A percentile compares a stretch with the other conserved stretches of the same genome.
Evolutionary conservation across 2,113 vertebrate species (phyloP).

Genomic region (Hydrolagus affinis): DNA sequence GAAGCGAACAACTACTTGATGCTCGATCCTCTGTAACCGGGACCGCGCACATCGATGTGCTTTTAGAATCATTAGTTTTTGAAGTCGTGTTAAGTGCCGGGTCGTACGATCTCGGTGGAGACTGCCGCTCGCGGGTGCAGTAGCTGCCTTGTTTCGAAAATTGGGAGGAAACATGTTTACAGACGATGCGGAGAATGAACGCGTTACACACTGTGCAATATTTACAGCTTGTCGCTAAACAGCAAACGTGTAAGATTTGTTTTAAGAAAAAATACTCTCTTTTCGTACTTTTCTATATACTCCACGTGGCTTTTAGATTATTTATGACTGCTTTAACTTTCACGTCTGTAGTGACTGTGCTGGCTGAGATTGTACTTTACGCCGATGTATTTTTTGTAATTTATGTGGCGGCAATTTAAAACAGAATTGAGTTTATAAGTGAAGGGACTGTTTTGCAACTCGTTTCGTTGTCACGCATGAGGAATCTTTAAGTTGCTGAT

Average conservation of each 20-base stretch:
- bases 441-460: neutral
- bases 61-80: slow-evolving; percentile 33
- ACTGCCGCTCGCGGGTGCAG: slow-evolving; percentile 42
- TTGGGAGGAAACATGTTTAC: slow-evolving; percentile 55
- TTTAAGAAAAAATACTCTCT: too few relatives aligned
- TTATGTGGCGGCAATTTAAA: neutral
- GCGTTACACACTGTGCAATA: slow-evolving; percentile 79
- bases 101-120: slow-evolving; percentile 56
- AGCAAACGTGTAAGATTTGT: neutral
- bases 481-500: neutral
- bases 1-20: neutral
- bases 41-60: slow-evolving; percentile 31
- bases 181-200: slow-evolving; percentile 55
- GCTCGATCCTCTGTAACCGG: slow-evolving; percentile 22
- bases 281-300: neutral
- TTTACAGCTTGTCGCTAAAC: slow-evolving; percentile 37
- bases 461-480: neutral
- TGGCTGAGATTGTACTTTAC: neutral
- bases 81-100: slow-evolving; percentile 51
- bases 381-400: neutral
- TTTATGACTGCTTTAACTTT: slow-evolving; percentile 34
- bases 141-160: slow-evolving; percentile 47
- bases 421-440: neutral
- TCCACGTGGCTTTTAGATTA: slow-evolving; percentile 31
- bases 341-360: neutral